A percentile compares a stretch with the other conserved stretches of the same genome.
Conservation (phyloP, 2,113 vertebrate genomes). For the Micromys minutus region DNA sequence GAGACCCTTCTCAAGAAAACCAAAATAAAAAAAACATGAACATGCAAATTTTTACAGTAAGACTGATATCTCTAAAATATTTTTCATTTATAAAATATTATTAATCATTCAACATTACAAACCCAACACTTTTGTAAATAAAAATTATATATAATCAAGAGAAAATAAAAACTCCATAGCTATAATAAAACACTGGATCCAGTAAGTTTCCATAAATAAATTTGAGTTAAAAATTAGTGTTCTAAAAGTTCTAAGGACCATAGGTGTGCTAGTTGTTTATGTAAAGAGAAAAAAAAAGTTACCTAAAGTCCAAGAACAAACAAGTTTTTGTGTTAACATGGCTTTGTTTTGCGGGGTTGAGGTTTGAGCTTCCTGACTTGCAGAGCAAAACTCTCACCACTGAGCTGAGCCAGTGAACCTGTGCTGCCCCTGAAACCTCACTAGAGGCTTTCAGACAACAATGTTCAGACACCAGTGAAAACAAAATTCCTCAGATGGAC, state of each 20-base stretch:
- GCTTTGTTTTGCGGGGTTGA: neutral
- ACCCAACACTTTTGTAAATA: neutral
- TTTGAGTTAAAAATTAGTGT: neutral
- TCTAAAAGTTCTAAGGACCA: constrained; percentile 8
- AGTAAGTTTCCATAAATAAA: constrained; percentile 21
- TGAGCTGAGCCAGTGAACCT: neutral
- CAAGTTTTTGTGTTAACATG: neutral
- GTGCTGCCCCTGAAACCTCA: neutral
- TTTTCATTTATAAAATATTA: too few species aligned
- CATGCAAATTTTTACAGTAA: neutral
- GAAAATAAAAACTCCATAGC: constrained; percentile 1
- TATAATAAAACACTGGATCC: neutral
- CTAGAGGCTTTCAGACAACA: neutral
- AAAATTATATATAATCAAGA: constrained; percentile 47
- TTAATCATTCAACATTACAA: constrained; percentile 24
- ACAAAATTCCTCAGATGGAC: neutral
- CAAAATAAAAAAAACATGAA: neutral
- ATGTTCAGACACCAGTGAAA: constrained; percentile 40
- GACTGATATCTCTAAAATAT: constrained; percentile 22
- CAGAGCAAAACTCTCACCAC: neutral
- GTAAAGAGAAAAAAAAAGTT: neutral
- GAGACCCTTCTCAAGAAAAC: neutral
- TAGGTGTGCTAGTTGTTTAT: neutral
- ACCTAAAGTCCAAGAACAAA: neutral
- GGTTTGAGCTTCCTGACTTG: too few species aligned